A percentile compares a stretch with the other conserved stretches of the same genome.
phyloP scores from a whole-genome alignment of 2,888 invertebrate species.

The Lasioglossum calceatum region DNA sequence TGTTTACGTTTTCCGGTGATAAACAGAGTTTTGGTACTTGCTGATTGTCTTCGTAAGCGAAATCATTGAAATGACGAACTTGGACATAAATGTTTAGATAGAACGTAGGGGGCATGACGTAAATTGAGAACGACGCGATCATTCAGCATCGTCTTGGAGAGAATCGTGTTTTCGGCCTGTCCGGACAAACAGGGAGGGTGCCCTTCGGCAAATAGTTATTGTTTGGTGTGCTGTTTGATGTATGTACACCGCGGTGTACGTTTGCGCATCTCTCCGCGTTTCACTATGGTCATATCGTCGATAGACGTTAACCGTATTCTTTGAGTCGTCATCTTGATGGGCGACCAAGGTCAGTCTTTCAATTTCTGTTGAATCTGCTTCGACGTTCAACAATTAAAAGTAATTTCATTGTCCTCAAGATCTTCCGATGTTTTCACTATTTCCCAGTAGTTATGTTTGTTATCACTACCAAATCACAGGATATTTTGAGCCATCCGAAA shows the following conservation, averaged over 20 bases:
- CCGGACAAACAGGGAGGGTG: conserved; percentile 82
- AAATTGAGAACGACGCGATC: conserved; percentile 8
- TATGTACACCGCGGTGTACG: not conserved
- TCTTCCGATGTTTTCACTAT: too few species aligned
- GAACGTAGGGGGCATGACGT: not conserved
- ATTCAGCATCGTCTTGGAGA: conserved; percentile 55
- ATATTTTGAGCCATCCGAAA: too few species aligned
- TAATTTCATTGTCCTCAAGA: too few species aligned
- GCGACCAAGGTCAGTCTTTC: not conserved
- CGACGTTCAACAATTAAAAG: too few species aligned
- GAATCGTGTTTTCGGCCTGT: conserved; percentile 72
- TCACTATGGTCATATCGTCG: not conserved
- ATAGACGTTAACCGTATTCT: not conserved
- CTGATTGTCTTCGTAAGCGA: not conserved
- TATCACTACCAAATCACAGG: too few species aligned
- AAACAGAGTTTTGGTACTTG: not conserved
- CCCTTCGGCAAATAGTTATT: conserved; percentile 82
- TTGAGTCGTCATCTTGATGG: not conserved
- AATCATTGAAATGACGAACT: not conserved
- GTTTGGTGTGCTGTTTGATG: conserved; percentile 72
- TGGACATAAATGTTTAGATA: not conserved
- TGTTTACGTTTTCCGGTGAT: not conserved
- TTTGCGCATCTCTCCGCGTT: not conserved
- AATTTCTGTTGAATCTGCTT: too few species aligned
- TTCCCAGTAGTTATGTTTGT: too few species aligned